Evolutionary conservation across 2,113 vertebrate species (phyloP).

Genomic region (Thunnus maccoyii): DNA sequence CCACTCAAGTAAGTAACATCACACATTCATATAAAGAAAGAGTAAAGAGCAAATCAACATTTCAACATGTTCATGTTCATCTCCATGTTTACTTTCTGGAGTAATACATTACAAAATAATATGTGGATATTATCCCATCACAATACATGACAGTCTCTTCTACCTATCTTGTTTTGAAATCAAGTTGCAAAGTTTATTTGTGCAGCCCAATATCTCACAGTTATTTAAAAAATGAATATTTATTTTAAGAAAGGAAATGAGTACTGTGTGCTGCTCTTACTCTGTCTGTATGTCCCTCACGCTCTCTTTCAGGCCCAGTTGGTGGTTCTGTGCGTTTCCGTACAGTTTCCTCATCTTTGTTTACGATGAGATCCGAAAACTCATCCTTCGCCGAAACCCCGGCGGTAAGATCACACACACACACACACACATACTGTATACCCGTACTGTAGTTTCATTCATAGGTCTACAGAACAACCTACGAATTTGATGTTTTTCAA

Average conservation of each 20-base stretch:
- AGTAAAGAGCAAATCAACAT: neutral
- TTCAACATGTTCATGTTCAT: too few relatives aligned
- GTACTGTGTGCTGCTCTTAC: neutral
- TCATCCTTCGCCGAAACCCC: slow-evolving; percentile 93
- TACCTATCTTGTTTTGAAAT: neutral
- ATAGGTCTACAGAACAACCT: too few relatives aligned
- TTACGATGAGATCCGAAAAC: slow-evolving; percentile 94
- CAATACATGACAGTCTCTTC: too few relatives aligned
- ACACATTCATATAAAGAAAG: neutral
- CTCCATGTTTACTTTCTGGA: neutral
- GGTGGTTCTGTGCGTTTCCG: slow-evolving; percentile 97
- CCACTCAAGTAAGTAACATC: slow-evolving; percentile 81
- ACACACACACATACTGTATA: neutral
- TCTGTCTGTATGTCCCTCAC: neutral
- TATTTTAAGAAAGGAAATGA: too few relatives aligned
- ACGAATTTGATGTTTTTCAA: too few relatives aligned
- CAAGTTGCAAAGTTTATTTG: neutral
- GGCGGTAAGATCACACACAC: slow-evolving; percentile 84
- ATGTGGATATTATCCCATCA: too few relatives aligned
- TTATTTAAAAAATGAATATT: too few relatives aligned
- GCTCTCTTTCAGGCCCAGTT: slow-evolving; percentile 87
- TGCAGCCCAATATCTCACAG: neutral
- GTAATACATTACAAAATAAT: too few relatives aligned
- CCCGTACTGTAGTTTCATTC: too few relatives aligned
- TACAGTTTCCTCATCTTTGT: slow-evolving; percentile 97